phyloP scores from a whole-genome alignment of 2,113 vertebrate species.

The Tonatia bakeri region DNA sequence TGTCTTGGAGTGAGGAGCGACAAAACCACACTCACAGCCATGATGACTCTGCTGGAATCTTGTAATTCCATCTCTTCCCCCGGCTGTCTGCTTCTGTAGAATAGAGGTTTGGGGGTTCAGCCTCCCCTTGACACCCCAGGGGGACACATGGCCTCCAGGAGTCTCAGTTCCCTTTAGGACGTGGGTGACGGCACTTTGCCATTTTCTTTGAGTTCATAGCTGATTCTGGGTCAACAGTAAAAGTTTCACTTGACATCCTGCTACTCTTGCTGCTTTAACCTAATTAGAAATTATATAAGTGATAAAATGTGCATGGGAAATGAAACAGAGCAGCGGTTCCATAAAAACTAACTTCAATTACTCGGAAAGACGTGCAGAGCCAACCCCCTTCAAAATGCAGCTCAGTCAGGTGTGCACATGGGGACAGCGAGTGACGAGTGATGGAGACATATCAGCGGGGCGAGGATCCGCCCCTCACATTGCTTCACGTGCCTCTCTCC shows the following conservation, averaged over 20 bases:
- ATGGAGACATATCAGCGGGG: not conserved
- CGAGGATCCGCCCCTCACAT: not conserved
- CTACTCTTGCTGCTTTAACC: constrained; percentile 27
- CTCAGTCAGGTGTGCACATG: not conserved
- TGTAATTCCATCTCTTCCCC: not conserved
- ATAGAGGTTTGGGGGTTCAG: not conserved
- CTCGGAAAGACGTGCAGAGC: not conserved
- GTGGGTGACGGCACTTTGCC: not conserved
- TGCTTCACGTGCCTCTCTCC: accelerated
- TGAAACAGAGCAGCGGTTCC: constrained; percentile 35
- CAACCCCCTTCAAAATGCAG: not conserved
- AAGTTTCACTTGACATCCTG: not conserved
- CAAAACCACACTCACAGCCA: not conserved
- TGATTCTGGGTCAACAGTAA: constrained; percentile 41
- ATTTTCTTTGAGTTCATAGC: not conserved
- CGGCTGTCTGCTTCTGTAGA: not conserved
- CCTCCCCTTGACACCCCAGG: not conserved
- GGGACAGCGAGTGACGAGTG: not conserved
- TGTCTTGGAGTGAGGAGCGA: not conserved
- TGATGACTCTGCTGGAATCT: not conserved
- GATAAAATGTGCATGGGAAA: constrained; percentile 32
- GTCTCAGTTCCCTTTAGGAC: not conserved
- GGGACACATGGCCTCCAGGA: accelerated
- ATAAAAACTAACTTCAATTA: constrained; percentile 32
- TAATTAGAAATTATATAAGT: constrained; percentile 66